Base-by-base conservation (phyloP, 2,888 invertebrate genomes). In the Lasioglossum zephyrum region DNA sequence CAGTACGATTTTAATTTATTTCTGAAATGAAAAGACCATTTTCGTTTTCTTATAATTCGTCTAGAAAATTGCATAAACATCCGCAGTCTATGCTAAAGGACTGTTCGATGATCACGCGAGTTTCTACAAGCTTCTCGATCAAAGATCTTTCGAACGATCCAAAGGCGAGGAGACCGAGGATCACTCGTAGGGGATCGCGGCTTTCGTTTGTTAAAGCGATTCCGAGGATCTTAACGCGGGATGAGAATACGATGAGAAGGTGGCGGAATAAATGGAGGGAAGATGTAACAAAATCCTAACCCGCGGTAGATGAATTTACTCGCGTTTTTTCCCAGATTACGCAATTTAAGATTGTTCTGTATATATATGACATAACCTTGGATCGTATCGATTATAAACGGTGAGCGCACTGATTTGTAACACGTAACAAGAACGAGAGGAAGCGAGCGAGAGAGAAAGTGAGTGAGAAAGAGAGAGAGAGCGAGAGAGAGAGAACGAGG, bases 391-490 rank as follows among this genome's bases (percentile, higher is more conserved):
- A 93, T 93, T 93, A 92, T 92, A 93, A 92, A 93, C 91, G 92
- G 92, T 90, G 93, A 93, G 92, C 93, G 93, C 94, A 94, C 93
- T 93, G 93, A 94, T 94, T 94, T 94, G 94, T 94, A 94, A 90
- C 89, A 86, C 87, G 79, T 90, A 85, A 89, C 79, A 89, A 84
- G 82, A 84, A 81, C 41, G 36, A 81, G 77, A 77, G 57, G 8
- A 76, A 79, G 26, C 39, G 69, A 49, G 82, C 81, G 77, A 47
- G 84, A 47, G n/a, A 11, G 73, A 73, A 73, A 26, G 66, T 74
- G 60, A 47, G 57, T 57, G 78, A 72, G 41, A 44, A 22, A 78
- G 72, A 57, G 31, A 26, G 31, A 8, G 36, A 36, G 78, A 72
- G 41, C 31, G 16, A 78, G 66, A 53, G n/a, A 39, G 66, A 13